Evolutionary conservation across 1,140 invertebrate genomes (phyloP), one percentile per base, ranked within the genome.

Genomic region (Pseudomyrmex concolor): DNA sequence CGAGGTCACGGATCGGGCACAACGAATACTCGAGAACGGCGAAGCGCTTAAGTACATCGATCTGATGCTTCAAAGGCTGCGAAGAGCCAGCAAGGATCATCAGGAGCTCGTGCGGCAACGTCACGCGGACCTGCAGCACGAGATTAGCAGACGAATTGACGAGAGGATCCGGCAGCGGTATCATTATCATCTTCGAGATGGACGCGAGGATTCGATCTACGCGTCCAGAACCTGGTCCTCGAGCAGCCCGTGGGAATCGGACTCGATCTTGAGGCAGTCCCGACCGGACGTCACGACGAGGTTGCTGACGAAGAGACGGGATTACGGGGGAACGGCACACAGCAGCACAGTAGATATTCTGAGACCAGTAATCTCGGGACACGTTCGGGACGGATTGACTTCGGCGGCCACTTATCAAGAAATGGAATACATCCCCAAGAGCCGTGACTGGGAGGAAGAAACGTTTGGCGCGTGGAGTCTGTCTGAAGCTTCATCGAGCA

Each of bases 31-130:
- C 48, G 83, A 86, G n/a, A 90, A 91, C 63, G 90, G 87, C 70
- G 90, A 92, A 54, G 63, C 91, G 55, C 78, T 93, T 7, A 84
- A 72, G 1, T 89, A 91, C 70, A 91, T 92, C 80, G 92, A 93
- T 51, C 68, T 82, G 17, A 87, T 93, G 80, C 89, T 92, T 22
- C 77, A 89, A 4, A 90, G 92, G 62, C 72, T 93, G 74, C 87
- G 84, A 19, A 89, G 81, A 1, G 92, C 92, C 43, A 93, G 92
- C 84, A 82, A 90, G 10, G 91, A 93, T 74, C 91, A 94, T 83
- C 91, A 87, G 2, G 82, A 89, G 1, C 91, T 93, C 13, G 81
- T 94, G 2, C 87, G 91, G 64, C 84, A 88, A 43, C 89, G 92
- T 64, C 82, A 78, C 64, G 50, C 22, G 55, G 54, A 71, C 43